Conservation (phyloP, 2,113 vertebrate genomes). For the Chloropsis hardwickii region DNA sequence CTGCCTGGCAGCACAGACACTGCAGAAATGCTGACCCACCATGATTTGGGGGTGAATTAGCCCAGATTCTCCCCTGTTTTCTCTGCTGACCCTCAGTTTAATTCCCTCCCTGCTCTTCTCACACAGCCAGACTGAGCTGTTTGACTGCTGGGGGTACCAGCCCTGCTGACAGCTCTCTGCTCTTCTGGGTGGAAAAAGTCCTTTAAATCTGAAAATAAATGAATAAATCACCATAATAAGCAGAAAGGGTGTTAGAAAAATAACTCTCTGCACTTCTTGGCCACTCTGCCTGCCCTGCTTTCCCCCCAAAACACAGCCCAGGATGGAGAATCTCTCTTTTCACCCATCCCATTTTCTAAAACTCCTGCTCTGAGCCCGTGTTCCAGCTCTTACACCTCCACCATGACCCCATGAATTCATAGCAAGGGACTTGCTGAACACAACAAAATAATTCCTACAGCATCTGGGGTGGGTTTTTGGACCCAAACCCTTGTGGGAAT, state of each 20-base stretch:
- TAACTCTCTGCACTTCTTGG: not conserved
- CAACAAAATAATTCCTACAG: not conserved
- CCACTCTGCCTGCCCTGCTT: not conserved
- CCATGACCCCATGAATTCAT: rapidly evolving
- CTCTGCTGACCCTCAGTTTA: not conserved
- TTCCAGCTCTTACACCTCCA: not conserved
- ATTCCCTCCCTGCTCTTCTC: not conserved
- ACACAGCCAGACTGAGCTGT: not conserved
- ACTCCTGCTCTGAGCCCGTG: rapidly evolving
- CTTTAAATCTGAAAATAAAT: not conserved
- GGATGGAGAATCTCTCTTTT: not conserved
- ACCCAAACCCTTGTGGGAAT: not conserved
- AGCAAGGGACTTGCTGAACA: not conserved
- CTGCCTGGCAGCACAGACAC: not conserved
- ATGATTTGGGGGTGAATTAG: not conserved
- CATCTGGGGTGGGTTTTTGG: not conserved
- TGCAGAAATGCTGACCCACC: rapidly evolving
- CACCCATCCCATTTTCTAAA: not conserved
- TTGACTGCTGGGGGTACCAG: rapidly evolving
- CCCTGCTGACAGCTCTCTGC: not conserved
- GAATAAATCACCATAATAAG: not conserved
- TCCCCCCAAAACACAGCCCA: not conserved
- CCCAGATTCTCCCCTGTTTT: not conserved
- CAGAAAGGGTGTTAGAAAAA: not conserved
- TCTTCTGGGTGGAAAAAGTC: not conserved